Evolutionary conservation across 2,797 vertebrate species (phyloP).

Genomic region (Alfaro cultratus): DNA sequence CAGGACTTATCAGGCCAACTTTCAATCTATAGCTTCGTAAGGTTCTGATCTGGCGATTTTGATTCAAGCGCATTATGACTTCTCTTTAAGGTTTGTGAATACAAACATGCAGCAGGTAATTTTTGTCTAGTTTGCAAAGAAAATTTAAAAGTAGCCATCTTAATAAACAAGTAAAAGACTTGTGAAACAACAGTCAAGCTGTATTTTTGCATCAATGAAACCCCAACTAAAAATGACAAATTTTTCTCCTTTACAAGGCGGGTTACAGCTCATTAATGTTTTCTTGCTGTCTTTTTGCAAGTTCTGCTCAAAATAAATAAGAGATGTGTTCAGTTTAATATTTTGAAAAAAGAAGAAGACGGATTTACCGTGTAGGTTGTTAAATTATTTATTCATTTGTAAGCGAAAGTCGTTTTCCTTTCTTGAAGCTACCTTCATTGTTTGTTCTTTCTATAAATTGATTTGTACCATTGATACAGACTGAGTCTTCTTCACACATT

Average conservation of each 20-base stretch:
- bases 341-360: rapidly evolving
- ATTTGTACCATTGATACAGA: not conserved
- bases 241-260: not conserved
- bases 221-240: not conserved
- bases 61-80: not conserved
- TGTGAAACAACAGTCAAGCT: not conserved
- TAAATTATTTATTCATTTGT: not conserved
- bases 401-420: not conserved
- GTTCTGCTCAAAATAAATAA: not conserved
- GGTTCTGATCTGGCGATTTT: not conserved
- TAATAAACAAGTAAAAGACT: no score
- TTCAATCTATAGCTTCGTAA: not conserved
- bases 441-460: not conserved
- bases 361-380: not conserved
- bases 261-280: not conserved
- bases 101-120: not conserved
- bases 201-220: not conserved
- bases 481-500: not conserved
- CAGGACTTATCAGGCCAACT: not conserved
- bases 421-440: not conserved
- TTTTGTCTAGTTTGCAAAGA: not conserved
- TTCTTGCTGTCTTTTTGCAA: not conserved
- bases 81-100: not conserved
- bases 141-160: not conserved
- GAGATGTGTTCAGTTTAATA: not conserved